Evolutionary conservation across 2,113 vertebrate species (phyloP).

Genomic region (Hystrix cristata): DNA sequence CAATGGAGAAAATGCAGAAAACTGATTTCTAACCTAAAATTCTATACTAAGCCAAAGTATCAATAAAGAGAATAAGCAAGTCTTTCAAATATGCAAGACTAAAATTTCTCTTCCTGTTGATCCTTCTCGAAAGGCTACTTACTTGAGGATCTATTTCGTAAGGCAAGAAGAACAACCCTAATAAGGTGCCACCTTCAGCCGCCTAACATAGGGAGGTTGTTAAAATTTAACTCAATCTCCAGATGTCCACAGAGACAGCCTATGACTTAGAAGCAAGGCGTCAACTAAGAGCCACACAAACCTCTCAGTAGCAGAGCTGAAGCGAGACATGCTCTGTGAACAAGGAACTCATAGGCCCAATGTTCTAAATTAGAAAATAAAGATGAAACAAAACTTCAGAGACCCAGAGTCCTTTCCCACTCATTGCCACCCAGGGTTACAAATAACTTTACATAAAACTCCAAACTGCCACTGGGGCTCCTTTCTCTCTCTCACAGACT

Average conservation of each 20-base stretch:
- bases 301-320: not conserved
- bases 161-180: not conserved
- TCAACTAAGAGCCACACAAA: not conserved
- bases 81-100: not conserved
- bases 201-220: not conserved
- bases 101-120: not conserved
- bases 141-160: not conserved
- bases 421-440: not conserved
- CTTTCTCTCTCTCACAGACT: not conserved
- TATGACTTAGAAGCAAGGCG: not conserved
- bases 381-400: slow-evolving; percentile 12
- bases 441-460: slow-evolving; percentile 30
- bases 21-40: not conserved
- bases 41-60: not conserved
- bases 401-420: not conserved
- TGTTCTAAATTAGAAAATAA: not conserved
- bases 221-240: not conserved
- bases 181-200: not conserved
- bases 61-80: slow-evolving; percentile 8
- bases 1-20: not conserved
- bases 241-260: not conserved
- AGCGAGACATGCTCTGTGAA: not conserved
- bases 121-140: slow-evolving; percentile 47
- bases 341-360: not conserved
- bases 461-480: not conserved